Conservation (phyloP, 2,797 vertebrate genomes). For the Acipenser ruthenus region DNA sequence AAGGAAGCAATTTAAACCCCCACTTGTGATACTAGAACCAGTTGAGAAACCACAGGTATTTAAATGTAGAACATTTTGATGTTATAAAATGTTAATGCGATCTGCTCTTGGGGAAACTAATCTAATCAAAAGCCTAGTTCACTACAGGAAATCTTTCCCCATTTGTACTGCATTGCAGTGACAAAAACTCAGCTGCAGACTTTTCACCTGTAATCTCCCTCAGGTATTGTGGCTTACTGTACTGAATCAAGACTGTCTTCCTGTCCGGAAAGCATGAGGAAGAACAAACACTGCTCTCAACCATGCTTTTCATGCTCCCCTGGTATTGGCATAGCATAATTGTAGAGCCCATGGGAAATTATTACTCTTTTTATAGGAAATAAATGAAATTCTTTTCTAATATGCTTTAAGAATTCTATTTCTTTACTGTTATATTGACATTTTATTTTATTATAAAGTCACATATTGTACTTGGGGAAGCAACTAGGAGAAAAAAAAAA, state of each 20-base stretch:
- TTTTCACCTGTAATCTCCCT: constrained; percentile 68
- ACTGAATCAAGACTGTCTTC: constrained; percentile 59
- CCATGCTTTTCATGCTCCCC: constrained; percentile 71
- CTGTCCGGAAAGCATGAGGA: constrained; percentile 67
- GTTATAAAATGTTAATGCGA: constrained; percentile 96
- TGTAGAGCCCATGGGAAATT: constrained; percentile 82
- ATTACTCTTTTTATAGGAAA: constrained; percentile 57
- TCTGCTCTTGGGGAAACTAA: constrained; percentile 82
- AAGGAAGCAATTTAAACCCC: constrained; percentile 72
- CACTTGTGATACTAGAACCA: constrained; percentile 85
- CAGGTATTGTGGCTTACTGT: constrained; percentile 67
- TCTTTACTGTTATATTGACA: constrained; percentile 27
- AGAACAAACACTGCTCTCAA: constrained; percentile 66
- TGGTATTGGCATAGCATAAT: constrained; percentile 74
- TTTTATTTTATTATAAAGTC: too few relatives aligned
- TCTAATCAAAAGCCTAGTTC: constrained; percentile 63
- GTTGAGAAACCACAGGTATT: constrained; percentile 95
- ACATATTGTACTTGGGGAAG: too few relatives aligned
- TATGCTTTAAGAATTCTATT: constrained; percentile 50
- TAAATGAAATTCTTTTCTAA: constrained; percentile 74
- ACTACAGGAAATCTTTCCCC: constrained; percentile 57
- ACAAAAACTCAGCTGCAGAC: constrained; percentile 59
- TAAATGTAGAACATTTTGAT: constrained; percentile 97
- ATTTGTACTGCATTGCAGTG: constrained; percentile 49
- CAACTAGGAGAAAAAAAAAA: constrained; percentile 12